Conservation (phyloP, 2,797 vertebrate genomes). For the Chaenodraco wilsoni region DNA sequence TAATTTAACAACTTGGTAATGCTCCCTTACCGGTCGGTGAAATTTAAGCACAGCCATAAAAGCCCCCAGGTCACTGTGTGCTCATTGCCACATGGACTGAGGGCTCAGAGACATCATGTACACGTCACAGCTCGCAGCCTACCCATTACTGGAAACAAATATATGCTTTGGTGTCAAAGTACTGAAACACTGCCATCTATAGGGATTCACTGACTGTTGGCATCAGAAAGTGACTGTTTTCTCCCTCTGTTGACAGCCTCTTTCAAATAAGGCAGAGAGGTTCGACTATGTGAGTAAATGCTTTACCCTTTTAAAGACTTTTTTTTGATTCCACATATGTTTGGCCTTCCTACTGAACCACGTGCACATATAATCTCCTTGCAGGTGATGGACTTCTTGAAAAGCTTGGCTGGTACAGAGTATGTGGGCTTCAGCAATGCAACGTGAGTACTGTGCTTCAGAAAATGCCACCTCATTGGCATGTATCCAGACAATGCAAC, state of each 20-base stretch:
- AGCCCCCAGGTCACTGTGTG: slow-evolving; percentile 7
- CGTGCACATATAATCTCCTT: slow-evolving; percentile 26
- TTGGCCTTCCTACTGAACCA: not conserved
- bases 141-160: not conserved
- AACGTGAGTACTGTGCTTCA: slow-evolving; percentile 82
- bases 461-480: not conserved
- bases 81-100: slow-evolving; percentile 34
- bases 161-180: slow-evolving; percentile 26
- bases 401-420: slow-evolving; percentile 88
- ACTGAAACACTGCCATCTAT: slow-evolving; percentile 75
- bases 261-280: slow-evolving; percentile 89
- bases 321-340: not conserved
- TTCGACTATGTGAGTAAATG: slow-evolving; percentile 90
- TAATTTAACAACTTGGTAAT: slow-evolving; percentile 49
- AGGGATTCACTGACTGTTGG: slow-evolving; percentile 31
- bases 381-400: slow-evolving; percentile 91
- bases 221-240: slow-evolving; percentile 13
- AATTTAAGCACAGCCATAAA: slow-evolving; percentile 65
- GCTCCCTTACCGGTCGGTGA: slow-evolving; percentile 45
- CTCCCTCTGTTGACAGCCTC: slow-evolving; percentile 80
- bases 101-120: slow-evolving; percentile 11
- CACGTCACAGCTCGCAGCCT: slow-evolving; percentile 16
- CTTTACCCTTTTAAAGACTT: slow-evolving; percentile 9
- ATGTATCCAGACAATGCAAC: not conserved
- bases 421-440: slow-evolving; percentile 93